Evolutionary conservation across 2,797 vertebrate species (phyloP), one percentile per base, ranked within the genome.

Genomic region (Sternarchorhynchus goeldii): DNA sequence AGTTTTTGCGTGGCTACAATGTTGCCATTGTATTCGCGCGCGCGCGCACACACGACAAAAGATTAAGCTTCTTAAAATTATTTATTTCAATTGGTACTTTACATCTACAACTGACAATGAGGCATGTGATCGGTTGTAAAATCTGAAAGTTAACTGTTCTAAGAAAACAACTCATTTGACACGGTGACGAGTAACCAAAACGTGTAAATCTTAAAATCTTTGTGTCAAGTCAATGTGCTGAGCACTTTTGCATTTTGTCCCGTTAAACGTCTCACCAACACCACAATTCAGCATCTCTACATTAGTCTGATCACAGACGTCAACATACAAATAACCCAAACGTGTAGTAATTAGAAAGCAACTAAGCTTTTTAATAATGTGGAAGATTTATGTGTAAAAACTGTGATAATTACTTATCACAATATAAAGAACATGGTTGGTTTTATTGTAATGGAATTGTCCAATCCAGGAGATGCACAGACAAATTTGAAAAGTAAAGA

Each of bases 391-490:
- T 57, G 69, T 36, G 20, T 41, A 68, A 79, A 68, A 55, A n/a
- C 29, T 29, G n/a, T 41, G 39, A 76, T 39, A 60, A 62, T 55
- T 34, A 56, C 20, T 64, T 60, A 25, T 57, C 7, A 25, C n/a
- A 57, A 63, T 53, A 69, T 55, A 16, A 55, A 16, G 10, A 50
- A 31, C 29, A 20, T 4, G 56, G 14, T 55, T 32, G 12, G 45
- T 75, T 69, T 66, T 17, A 62, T 16, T 41, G 55, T 57, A 59
- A 45, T 45, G 75, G 59, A 25, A 50, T 12, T 50, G 45, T 2
- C 45, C 32, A 34, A 62, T 67, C 74, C 60, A 50, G 29, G 73
- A 76, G 59, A 75, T 77, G 75, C 74, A 55, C 65, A 73, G 34
- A 72, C 12, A 25, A 39, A 18, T 81, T 17, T 70, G 17, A 56